Evolutionary conservation across 2,797 vertebrate species (phyloP).

Genomic region (Clarias platycephalus): DNA sequence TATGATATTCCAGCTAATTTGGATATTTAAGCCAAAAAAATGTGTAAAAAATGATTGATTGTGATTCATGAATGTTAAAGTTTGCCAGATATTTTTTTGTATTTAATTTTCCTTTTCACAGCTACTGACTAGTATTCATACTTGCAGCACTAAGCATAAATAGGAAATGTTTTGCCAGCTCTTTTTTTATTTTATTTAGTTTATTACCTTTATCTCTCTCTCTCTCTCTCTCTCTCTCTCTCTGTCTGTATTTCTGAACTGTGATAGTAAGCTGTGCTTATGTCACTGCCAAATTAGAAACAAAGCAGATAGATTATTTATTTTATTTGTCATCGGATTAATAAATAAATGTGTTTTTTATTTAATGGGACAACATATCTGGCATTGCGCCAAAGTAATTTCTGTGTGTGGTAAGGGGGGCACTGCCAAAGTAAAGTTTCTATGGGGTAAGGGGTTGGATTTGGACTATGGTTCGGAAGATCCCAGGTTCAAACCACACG

Average conservation of each 20-base stretch:
- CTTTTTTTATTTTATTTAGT: neutral
- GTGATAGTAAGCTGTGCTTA: neutral
- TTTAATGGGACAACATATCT: neutral
- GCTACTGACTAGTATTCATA: neutral
- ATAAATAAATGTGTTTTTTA: neutral
- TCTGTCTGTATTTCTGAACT: neutral
- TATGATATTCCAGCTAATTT: neutral
- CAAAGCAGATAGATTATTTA: neutral
- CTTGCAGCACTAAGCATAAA: neutral
- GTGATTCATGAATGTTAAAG: constrained; percentile 3
- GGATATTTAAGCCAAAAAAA: too few species aligned
- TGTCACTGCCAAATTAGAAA: neutral
- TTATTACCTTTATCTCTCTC: neutral
- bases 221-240: neutral
- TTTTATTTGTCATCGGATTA: neutral
- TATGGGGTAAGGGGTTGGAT: too few species aligned
- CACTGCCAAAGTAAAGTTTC: neutral
- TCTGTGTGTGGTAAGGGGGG: neutral
- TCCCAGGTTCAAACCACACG: too few species aligned
- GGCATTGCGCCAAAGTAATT: neutral
- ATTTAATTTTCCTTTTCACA: neutral
- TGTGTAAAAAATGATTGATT: neutral
- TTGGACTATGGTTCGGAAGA: too few species aligned
- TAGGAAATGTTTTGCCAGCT: neutral
- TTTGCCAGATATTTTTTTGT: neutral